Conservation (phyloP, 2,797 vertebrate genomes). For the Luscinia megarhynchos region DNA sequence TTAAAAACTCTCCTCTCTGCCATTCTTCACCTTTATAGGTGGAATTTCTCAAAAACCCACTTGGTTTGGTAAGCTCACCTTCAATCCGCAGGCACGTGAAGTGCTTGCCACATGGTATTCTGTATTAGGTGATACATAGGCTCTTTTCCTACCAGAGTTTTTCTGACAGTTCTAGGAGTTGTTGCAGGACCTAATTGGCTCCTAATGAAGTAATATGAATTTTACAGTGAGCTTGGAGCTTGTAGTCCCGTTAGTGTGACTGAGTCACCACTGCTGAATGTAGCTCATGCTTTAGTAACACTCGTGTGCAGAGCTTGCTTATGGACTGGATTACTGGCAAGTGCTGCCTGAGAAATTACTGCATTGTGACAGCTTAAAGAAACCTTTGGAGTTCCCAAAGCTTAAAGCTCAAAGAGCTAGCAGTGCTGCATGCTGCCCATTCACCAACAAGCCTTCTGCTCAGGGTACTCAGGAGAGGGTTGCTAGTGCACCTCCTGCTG, state of each 20-base stretch:
- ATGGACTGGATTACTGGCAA: fast-evolving
- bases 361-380: neutral
- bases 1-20: neutral
- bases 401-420: neutral
- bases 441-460: neutral
- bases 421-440: neutral
- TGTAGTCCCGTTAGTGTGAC: neutral
- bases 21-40: neutral
- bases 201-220: neutral
- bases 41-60: neutral
- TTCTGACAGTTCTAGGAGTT: neutral
- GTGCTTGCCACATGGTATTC: neutral
- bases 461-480: neutral
- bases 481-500: too few relatives aligned
- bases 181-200: neutral
- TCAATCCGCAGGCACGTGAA: neutral
- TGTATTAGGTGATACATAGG: neutral
- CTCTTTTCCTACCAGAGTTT: neutral
- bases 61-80: neutral
- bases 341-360: neutral
- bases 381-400: neutral
- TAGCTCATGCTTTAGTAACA: neutral
- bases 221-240: neutral
- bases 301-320: neutral
- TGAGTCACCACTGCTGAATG: neutral